These are phyloP conservation scores for Conger conger DNA, from an alignment of 2,113 vertebrate genomes.

Conservation along the genomic window DNA sequence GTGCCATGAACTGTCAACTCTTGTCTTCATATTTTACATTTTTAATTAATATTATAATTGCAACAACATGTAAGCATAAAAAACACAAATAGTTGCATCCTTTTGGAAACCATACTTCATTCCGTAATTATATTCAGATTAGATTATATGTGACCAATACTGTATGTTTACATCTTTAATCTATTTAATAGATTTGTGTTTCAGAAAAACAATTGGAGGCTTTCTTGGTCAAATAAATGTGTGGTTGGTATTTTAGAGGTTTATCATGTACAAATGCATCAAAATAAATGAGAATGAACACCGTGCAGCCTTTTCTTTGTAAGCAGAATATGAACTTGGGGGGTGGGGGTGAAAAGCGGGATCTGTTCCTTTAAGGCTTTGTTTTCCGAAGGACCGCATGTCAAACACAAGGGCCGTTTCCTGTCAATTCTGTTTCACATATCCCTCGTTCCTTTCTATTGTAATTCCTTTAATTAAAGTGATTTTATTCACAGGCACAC, in stretches of 20 bases:
- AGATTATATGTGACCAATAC: neutral
- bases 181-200: neutral
- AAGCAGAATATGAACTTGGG: neutral
- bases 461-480: conserved; percentile 81
- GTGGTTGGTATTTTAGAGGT: neutral
- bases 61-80: neutral
- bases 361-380: conserved; percentile 66
- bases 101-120: neutral
- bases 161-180: neutral
- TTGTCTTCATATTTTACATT: neutral
- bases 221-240: neutral
- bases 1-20: neutral
- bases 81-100: neutral
- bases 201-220: neutral
- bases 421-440: conserved; percentile 67
- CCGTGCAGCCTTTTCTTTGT: neutral
- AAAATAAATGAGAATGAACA: neutral
- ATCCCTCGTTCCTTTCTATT: conserved; percentile 70
- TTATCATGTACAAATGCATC: neutral
- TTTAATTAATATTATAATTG: no score
- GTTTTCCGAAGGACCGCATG: conserved; percentile 41
- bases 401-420: conserved; percentile 62
- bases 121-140: neutral
- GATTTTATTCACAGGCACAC: conserved; percentile 82
- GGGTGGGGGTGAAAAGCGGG: conserved; percentile 45